Conservation (phyloP, 2,888 invertebrate species). For the Mystacides longicornis region DNA sequence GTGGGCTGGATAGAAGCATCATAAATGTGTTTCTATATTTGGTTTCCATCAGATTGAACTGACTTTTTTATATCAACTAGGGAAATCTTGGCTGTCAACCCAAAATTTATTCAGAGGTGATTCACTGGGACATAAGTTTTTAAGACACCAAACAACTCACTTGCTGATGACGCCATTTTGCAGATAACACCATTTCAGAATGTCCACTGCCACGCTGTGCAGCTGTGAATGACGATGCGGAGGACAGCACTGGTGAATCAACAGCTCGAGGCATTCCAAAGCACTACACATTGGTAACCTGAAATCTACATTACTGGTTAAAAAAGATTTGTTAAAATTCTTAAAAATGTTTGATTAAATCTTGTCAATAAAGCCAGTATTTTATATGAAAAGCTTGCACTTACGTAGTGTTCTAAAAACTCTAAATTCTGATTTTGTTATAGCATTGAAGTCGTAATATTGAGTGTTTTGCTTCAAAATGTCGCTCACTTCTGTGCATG, state of each 20-base stretch:
- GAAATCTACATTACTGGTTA: slow-evolving; percentile 11
- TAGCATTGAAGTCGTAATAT: slow-evolving; percentile 5
- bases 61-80: too few species aligned
- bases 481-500: slow-evolving; percentile 7
- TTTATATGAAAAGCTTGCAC: too few species aligned
- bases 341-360: not conserved
- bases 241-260: slow-evolving; percentile 9
- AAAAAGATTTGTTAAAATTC: too few species aligned
- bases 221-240: not conserved
- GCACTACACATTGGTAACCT: slow-evolving; percentile 13
- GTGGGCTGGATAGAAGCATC: too few species aligned
- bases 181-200: slow-evolving; percentile 16
- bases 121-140: too few species aligned
- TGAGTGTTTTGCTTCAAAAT: slow-evolving; percentile 6
- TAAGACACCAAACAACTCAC: not conserved
- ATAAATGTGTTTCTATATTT: too few species aligned
- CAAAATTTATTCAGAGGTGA: too few species aligned
- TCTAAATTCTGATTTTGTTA: slow-evolving; percentile 18
- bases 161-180: slow-evolving; percentile 1
- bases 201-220: slow-evolving; percentile 8
- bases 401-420: slow-evolving; percentile 20
- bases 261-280: slow-evolving; percentile 18
- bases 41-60: too few species aligned
- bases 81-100: too few species aligned
- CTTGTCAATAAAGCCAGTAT: not conserved